A percentile compares a stretch with the other conserved stretches of the same genome.
These are phyloP conservation scores for Taenaris catops DNA, from an alignment of 2,888 invertebrate species.

Conservation along the genomic window DNA sequence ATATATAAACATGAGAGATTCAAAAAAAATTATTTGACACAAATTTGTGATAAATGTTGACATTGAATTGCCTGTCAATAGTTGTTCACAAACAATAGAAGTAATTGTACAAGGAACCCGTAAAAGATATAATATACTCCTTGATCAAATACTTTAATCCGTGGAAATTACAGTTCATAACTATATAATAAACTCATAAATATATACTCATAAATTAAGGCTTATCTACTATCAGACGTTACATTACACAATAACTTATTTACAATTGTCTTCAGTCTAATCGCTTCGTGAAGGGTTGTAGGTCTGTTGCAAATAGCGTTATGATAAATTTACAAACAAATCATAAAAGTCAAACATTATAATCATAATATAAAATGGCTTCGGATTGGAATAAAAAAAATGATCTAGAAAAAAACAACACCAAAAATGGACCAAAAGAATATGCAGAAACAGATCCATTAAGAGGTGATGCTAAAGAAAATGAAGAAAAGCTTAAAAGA, in stretches of 20 bases:
- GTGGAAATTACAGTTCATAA: not conserved
- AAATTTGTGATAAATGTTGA: no score
- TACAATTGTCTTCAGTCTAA: not conserved
- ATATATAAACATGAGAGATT: no score
- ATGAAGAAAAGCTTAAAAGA: conserved; percentile 19
- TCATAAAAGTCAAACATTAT: no score
- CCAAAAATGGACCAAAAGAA: conserved; percentile 2
- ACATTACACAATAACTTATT: not conserved
- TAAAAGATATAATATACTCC: not conserved
- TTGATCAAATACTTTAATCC: conserved; percentile 6
- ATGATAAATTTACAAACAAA: no score
- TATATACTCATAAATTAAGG: not conserved
- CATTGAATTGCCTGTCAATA: no score
- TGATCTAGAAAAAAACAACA: not conserved
- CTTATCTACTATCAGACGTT: not conserved
- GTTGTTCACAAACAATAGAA: not conserved
- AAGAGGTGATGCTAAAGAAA: conserved; percentile 22
- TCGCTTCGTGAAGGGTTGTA: no score
- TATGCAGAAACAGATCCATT: conserved; percentile 35
- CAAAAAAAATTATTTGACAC: no score
- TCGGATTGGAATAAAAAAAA: no score
- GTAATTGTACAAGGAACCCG: not conserved
- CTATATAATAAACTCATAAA: conserved; percentile 3
- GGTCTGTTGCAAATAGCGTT: no score
- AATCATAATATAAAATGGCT: no score